Evolutionary conservation across 2,113 vertebrate species (phyloP).

Genomic region (Paramisgurnus dabryanus): DNA sequence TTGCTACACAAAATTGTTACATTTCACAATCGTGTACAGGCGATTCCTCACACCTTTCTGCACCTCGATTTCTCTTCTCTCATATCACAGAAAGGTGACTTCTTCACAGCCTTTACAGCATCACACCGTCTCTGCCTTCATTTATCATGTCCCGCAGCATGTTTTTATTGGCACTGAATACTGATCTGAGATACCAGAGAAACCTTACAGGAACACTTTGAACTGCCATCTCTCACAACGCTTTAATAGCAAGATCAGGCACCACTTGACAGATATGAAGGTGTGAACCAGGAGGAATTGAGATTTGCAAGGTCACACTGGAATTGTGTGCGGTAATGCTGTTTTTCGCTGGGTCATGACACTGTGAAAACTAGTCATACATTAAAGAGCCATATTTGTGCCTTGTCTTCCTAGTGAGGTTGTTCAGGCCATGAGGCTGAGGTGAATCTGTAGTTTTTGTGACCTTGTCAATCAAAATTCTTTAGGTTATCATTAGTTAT

Average conservation of each 20-base stretch:
- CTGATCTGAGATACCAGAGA: constrained; percentile 4
- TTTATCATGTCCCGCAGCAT: constrained; percentile 8
- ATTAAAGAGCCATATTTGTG: not conserved
- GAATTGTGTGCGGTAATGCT: not conserved
- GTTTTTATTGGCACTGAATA: constrained; percentile 19
- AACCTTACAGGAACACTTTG: constrained; percentile 30
- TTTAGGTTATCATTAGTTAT: not conserved
- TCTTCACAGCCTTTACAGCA: constrained; percentile 59
- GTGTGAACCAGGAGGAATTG: not conserved
- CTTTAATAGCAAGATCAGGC: constrained; percentile 10
- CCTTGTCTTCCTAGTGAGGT: not conserved
- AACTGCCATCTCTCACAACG: constrained; percentile 1
- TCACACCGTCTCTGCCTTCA: constrained; percentile 55
- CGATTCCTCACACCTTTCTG: constrained; percentile 57
- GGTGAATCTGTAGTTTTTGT: not conserved
- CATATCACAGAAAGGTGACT: constrained; percentile 51
- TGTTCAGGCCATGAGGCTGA: not conserved
- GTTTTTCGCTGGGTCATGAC: constrained; percentile 6
- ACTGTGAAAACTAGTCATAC: not conserved
- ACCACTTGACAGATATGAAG: not conserved
- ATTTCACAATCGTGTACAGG: constrained; percentile 60
- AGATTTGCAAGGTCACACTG: not conserved
- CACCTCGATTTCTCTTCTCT: constrained; percentile 56
- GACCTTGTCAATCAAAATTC: too few species aligned
- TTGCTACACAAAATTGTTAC: constrained; percentile 57